phyloP scores from a whole-genome alignment of 2,888 invertebrate genomes.

The Apantesis nais region DNA sequence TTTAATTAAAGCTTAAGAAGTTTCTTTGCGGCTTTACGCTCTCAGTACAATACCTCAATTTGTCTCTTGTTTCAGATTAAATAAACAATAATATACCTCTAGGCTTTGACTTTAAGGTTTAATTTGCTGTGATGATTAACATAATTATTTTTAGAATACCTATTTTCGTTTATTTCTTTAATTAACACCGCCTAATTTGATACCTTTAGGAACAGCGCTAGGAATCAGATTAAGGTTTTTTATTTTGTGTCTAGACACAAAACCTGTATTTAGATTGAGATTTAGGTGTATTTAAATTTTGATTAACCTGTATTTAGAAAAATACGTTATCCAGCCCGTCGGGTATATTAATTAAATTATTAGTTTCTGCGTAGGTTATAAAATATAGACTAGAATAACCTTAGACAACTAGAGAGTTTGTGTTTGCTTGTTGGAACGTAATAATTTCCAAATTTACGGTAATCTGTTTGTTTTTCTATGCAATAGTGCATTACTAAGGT shows the following conservation, averaged over 20 bases:
- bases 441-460: no score
- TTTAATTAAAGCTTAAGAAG: constrained; percentile 75
- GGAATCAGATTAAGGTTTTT: constrained; percentile 24
- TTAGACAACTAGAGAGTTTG: no score
- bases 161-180: constrained; percentile 42
- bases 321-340: not conserved
- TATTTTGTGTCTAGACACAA: constrained; percentile 11
- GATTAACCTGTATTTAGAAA: not conserved
- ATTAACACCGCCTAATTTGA: constrained; percentile 49
- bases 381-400: not conserved
- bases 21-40: constrained; percentile 64
- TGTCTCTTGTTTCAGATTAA: constrained; percentile 38
- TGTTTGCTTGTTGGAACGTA: no score
- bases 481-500: no score
- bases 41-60: constrained; percentile 48
- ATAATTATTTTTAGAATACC: constrained; percentile 35
- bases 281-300: no score
- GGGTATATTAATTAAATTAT: no score
- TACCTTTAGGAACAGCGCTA: constrained; percentile 37
- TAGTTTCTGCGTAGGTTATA: not conserved
- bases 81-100: constrained; percentile 20
- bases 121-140: constrained; percentile 7
- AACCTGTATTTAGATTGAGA: no score
- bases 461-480: no score
- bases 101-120: constrained; percentile 10